phyloP scores from a whole-genome alignment of 2,113 vertebrate species.

The Stercorarius parasiticus region DNA sequence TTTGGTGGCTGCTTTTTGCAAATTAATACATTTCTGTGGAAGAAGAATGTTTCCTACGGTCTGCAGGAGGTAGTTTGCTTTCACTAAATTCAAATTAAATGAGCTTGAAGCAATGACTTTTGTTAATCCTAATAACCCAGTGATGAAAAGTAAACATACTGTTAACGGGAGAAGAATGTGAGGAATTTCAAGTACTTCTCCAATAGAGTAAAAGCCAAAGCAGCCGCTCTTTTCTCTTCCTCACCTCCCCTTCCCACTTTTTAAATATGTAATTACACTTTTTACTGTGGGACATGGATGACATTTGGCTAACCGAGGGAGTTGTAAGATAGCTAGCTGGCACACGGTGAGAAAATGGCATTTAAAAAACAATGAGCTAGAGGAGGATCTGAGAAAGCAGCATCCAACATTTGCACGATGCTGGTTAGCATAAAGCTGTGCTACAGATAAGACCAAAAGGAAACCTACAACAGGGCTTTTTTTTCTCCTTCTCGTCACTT shows the following conservation, averaged over 20 bases:
- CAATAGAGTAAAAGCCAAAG: constrained; percentile 76
- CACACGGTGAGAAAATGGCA: not conserved
- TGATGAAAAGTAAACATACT: constrained; percentile 87
- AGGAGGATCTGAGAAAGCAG: not conserved
- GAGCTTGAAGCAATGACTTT: constrained; percentile 84
- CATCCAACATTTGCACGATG: not conserved
- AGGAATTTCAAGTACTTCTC: constrained; percentile 91
- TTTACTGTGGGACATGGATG: not conserved
- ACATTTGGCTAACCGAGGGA: constrained; percentile 50
- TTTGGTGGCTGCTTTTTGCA: constrained; percentile 20
- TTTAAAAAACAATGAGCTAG: not conserved
- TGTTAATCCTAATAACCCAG: constrained; percentile 83
- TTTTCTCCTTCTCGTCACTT: not conserved
- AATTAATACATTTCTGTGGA: constrained; percentile 46
- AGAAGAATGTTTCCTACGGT: constrained; percentile 75
- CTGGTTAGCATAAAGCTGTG: not conserved
- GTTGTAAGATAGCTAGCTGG: not conserved
- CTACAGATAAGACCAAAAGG: constrained; percentile 18
- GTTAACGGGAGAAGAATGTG: constrained; percentile 84
- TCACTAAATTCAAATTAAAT: constrained; percentile 86
- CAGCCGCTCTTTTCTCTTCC: constrained; percentile 46
- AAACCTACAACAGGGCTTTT: constrained; percentile 17
- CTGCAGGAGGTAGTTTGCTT: constrained; percentile 76
- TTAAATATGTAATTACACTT: constrained; percentile 52
- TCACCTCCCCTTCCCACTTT: constrained; percentile 31